A percentile compares a stretch with the other conserved stretches of the same genome.
phyloP scores from a whole-genome alignment of 1,140 invertebrate genomes.

The Zaprionus taronus region DNA sequence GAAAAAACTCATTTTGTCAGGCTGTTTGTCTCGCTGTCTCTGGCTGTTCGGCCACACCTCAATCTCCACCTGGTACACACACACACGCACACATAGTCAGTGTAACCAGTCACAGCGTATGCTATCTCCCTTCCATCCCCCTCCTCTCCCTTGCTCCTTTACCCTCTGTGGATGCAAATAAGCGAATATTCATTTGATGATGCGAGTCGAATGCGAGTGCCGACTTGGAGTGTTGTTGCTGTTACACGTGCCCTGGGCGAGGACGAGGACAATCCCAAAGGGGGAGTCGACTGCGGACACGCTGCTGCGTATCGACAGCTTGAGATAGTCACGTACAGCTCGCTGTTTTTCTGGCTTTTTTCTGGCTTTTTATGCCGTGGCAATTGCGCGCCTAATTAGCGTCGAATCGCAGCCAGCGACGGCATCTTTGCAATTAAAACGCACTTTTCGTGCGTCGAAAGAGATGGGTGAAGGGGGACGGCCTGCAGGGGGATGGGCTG shows the following conservation, averaged over 20 bases:
- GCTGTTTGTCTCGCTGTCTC: slow-evolving; percentile 12
- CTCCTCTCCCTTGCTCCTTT: slow-evolving; percentile 10
- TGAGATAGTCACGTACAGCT: slow-evolving; percentile 78
- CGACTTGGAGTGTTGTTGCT: background rate
- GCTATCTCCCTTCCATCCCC: background rate
- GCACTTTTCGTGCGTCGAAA: slow-evolving; percentile 58
- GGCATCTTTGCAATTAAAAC: slow-evolving; percentile 81
- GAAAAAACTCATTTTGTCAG: slow-evolving; percentile 78
- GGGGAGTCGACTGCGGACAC: background rate
- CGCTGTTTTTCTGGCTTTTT: slow-evolving; percentile 75
- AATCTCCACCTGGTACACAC: slow-evolving; percentile 32
- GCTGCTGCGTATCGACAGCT: slow-evolving; percentile 64
- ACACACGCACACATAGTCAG: slow-evolving; percentile 10
- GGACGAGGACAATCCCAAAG: slow-evolving; percentile 22
- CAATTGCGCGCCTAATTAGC: slow-evolving; percentile 82
- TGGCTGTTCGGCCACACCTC: slow-evolving; percentile 46
- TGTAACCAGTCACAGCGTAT: slow-evolving; percentile 20
- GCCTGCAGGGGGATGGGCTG: no score
- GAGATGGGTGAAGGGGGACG: background rate
- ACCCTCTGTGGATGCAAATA: slow-evolving; percentile 65
- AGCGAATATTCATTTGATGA: slow-evolving; percentile 83
- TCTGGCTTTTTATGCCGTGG: slow-evolving; percentile 77
- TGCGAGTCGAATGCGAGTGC: slow-evolving; percentile 51
- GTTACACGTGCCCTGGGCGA: slow-evolving; percentile 60
- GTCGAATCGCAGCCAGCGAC: slow-evolving; percentile 61